These are phyloP conservation scores for Drosophila ambigua DNA, from an alignment of 1,140 invertebrate species.

Conservation along the genomic window DNA sequence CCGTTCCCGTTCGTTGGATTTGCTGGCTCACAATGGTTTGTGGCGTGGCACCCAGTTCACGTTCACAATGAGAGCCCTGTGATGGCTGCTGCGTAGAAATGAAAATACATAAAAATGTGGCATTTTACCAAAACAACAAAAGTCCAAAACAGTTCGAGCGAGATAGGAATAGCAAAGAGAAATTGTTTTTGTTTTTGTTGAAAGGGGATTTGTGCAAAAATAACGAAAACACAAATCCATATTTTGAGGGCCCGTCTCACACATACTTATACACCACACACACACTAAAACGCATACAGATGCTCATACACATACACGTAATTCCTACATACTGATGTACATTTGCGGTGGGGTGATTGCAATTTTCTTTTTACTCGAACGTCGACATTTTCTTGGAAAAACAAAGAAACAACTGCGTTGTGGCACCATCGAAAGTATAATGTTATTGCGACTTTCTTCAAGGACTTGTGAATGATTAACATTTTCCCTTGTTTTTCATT, in stretches of 20 bases:
- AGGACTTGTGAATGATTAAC: conserved; percentile 45
- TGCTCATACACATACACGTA: conserved; percentile 4
- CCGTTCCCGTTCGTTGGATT: too few relatives aligned
- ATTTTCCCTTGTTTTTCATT: conserved; percentile 19
- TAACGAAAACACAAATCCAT: conserved; percentile 37
- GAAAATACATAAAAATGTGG: conserved; percentile 66
- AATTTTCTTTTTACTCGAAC: conserved; percentile 3
- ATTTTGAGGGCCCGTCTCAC: conserved; percentile 51
- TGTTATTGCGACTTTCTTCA: conserved; percentile 55
- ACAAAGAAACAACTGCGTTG: conserved; percentile 47
- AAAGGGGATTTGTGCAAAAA: not conserved
- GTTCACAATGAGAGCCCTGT: not conserved
- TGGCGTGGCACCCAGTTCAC: too few relatives aligned
- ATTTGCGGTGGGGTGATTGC: conserved; percentile 1
- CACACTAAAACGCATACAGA: not conserved
- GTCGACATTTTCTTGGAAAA: conserved; percentile 7
- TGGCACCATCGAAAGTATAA: conserved; percentile 33
- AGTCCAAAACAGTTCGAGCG: conserved; percentile 39
- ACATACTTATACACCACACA: conserved; percentile 18
- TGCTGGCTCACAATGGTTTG: too few relatives aligned
- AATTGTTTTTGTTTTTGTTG: conserved; percentile 14
- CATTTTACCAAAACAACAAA: conserved; percentile 69
- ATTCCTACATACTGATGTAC: too few relatives aligned
- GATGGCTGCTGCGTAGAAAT: conserved; percentile 38
- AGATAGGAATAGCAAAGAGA: conserved; percentile 20